Evolutionary conservation across 2,113 vertebrate genomes (phyloP).

Genomic region (Podarcis raffonei): DNA sequence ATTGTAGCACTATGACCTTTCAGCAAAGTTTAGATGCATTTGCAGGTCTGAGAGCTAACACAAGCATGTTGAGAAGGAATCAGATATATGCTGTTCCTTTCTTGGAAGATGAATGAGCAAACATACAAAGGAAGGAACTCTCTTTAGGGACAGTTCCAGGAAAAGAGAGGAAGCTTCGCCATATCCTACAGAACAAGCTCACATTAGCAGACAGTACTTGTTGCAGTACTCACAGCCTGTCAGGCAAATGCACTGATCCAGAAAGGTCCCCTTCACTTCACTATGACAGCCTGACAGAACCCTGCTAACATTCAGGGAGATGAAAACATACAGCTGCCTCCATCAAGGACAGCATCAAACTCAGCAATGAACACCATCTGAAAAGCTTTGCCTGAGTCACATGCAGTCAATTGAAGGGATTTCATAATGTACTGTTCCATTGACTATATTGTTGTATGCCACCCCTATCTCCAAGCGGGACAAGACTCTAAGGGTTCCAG

Average conservation of each 20-base stretch:
- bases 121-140: not conserved
- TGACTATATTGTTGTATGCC: not conserved
- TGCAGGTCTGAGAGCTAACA: not conserved
- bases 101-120: not conserved
- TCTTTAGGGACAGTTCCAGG: not conserved
- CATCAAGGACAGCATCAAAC: not conserved
- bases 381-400: not conserved
- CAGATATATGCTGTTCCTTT: not conserved
- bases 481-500: no score
- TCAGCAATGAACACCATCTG: not conserved
- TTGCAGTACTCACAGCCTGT: not conserved
- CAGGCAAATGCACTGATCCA: not conserved
- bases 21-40: not conserved
- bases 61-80: not conserved
- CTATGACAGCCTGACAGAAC: not conserved
- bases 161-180: not conserved
- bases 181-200: not conserved
- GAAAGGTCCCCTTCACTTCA: conserved; percentile 3
- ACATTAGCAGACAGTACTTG: not conserved
- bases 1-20: not conserved
- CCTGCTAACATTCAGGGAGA: not conserved
- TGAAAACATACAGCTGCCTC: not conserved
- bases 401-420: not conserved
- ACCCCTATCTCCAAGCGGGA: no score
- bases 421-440: not conserved